Evolutionary conservation across 2,888 invertebrate genomes (phyloP), one percentile per base, ranked within the genome.

Genomic region (Lepetodrilus schrolli): DNA sequence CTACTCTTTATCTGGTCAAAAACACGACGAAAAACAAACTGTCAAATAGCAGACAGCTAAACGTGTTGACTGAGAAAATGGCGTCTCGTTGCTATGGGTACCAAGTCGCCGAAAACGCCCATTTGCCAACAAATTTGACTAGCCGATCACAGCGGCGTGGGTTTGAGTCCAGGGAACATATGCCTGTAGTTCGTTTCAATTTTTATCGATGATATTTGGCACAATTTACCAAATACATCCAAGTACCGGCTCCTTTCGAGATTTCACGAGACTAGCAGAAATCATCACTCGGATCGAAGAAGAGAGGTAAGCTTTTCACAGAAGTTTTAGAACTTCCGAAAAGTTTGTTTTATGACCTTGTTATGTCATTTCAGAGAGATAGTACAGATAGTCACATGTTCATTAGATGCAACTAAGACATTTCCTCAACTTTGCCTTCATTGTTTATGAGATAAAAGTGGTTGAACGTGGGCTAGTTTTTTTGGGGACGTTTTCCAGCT

Each of bases 401-500:
- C n/a, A 72, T 17, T 43, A 50, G 23, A 21, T 34, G 8, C 36
- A 17, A 73, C 10, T n/a, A 30, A 51, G 34, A 66, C 49, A 21
- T 49, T n/a, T 66, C 66, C 8, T 17, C 2, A 69, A 50, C 70
- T 37, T 51, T 70, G 36, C 7, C 30, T 23, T 66, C 50, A 26
- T 23, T 13, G n/a, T n/a, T 47, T 49, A 49, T 38, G 47, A 30
- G 36, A 30, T 36, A 50, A 66, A 65, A 51, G 21, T 26, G 26
- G 47, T 70, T 48, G 43, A 50, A 66, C 37, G 17, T 38, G n/a
- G n/a, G n/a, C n/a, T n/a, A n/a, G n/a, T 66, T 70, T 71, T 74
- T 78, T 77, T 80, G 68, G 73, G 73, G 78, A 73, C 66, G 75
- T 74, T 78, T 80, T 73, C 74, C 75, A 74, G 71, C 77, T 79